Evolutionary conservation across 2,113 vertebrate species (phyloP).

Genomic region (Dipodomys stephensi): DNA sequence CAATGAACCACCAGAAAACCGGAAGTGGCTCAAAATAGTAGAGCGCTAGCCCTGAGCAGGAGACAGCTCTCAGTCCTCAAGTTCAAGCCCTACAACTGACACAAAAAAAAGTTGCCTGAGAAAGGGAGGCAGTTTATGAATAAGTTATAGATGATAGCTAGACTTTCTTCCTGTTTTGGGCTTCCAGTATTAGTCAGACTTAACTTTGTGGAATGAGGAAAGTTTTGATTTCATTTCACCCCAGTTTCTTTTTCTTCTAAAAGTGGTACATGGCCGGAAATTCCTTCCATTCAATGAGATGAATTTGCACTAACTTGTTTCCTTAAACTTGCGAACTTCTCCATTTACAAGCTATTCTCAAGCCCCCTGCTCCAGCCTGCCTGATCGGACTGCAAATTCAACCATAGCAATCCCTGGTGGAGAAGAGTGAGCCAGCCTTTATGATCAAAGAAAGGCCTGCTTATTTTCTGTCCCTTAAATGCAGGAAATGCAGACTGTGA

Average conservation of each 20-base stretch:
- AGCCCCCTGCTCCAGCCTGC: background rate
- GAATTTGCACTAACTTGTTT: slow-evolving; percentile 33
- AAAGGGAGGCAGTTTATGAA: slow-evolving; percentile 80
- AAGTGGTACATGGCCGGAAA: background rate
- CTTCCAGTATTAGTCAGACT: slow-evolving; percentile 15
- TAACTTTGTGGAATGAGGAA: background rate
- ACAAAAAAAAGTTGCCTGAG: slow-evolving; percentile 69
- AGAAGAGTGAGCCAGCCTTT: background rate
- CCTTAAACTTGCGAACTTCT: slow-evolving; percentile 21
- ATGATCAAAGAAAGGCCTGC: background rate
- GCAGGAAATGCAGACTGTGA: background rate
- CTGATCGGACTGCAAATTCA: background rate
- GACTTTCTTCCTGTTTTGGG: slow-evolving; percentile 38
- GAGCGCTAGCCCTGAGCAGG: no score
- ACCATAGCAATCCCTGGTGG: background rate
- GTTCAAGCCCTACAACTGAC: no score
- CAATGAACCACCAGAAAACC: no score
- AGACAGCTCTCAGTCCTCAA: no score
- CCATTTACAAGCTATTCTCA: background rate
- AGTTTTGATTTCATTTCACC: background rate
- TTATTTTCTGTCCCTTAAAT: background rate
- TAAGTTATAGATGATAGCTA: slow-evolving; percentile 78
- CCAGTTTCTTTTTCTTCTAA: background rate
- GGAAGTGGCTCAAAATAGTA: no score
- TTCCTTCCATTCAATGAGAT: background rate